Base-by-base conservation (phyloP, 1,140 invertebrate genomes). In the Anastrepha obliqua region DNA sequence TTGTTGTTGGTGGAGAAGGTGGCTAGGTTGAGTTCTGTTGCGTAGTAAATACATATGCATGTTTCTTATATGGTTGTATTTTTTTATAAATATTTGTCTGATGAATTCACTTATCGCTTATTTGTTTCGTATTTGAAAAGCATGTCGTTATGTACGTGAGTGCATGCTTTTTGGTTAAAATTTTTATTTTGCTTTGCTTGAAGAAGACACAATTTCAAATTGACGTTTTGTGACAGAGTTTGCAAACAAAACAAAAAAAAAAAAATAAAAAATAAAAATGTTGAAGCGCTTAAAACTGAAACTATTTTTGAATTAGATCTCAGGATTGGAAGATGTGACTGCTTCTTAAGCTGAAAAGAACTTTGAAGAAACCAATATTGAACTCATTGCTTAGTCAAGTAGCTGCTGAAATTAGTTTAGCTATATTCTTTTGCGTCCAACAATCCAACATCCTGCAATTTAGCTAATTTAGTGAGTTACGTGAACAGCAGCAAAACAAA, bases 121-220 rank as follows among this genome's bases (percentile, higher is more conserved):
- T n/a, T 6, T 74, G 70, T 42, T 29, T 67, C 15, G 42, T 78
- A 51, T 55, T 55, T 55, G 6, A 55, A 55, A 55, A 55, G 51
- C 29, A 29, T 29, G 29, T 29, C 29, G 1, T 29, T 29, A 29
- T 85, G 11, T 86, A 44, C 62, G 3, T 62, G 42, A 44, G 55
- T 62, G 39, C 62, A 11, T 29, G 15, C n/a, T 39, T 62, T 62
- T 13, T 60, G 20, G 4, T 44, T 86, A 86, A 42, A 86, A 29
- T 70, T 42, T 70, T 70, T 58, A 7, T 59, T 85, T 39, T 55
- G 58, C 20, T 60, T 60, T 42, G 74, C 51, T 86, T 60, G 58
- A n/a, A 62, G 59, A 86, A 62, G 85, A 86, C 85, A 86, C 85
- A 86, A 86, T 60, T 86, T 62, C 20, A 86, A 86, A 86, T 86